Percentiles rank a stretch among this genome's conserved stretches.
phyloP scores from a whole-genome alignment of 2,113 vertebrate species.

The Phodopus roborovskii region DNA sequence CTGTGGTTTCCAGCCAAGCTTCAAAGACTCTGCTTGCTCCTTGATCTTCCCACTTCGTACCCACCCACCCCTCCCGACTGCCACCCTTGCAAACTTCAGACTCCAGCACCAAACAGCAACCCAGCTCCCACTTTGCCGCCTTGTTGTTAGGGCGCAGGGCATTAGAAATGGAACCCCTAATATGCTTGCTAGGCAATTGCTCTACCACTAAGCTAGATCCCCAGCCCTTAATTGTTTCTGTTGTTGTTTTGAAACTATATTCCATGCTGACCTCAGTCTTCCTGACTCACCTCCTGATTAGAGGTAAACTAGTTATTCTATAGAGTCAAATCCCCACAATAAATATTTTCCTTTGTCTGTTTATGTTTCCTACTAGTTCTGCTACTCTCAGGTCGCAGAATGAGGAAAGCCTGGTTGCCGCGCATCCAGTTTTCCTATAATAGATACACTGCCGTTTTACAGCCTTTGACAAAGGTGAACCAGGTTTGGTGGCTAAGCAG shows the following conservation, averaged over 20 bases:
- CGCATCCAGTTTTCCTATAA: background rate
- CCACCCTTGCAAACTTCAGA: background rate
- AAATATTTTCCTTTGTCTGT: background rate
- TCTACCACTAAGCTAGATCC: background rate
- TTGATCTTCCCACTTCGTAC: background rate
- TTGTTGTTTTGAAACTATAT: background rate
- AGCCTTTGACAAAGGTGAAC: background rate
- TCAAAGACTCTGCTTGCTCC: background rate
- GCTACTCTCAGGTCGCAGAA: background rate
- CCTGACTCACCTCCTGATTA: background rate
- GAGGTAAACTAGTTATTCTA: background rate
- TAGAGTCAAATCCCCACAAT: background rate
- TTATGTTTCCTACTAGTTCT: background rate
- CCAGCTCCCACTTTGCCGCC: background rate
- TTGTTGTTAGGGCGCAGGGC: background rate
- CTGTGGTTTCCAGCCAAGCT: constrained; percentile 35
- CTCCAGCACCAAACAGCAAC: background rate
- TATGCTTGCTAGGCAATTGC: background rate
- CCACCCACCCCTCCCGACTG: background rate
- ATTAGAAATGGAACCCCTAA: background rate
- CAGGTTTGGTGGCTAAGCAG: no score
- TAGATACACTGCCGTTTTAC: background rate
- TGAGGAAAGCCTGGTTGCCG: background rate
- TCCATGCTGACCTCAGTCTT: background rate
- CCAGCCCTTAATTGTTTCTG: background rate